Conservation (phyloP, 2,113 vertebrate species). For the Rhea americana region DNA sequence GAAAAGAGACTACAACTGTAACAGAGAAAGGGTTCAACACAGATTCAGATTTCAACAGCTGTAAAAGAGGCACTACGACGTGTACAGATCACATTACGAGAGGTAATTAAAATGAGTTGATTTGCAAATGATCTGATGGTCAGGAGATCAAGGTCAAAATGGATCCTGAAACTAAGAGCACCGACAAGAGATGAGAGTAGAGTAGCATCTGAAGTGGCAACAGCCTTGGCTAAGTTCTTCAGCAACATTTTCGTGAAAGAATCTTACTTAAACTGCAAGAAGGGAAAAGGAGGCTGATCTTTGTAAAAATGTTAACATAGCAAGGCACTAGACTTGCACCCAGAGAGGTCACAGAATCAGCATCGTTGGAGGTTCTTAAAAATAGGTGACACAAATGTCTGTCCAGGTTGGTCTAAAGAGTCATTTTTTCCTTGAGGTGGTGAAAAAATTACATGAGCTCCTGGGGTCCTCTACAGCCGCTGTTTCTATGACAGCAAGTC, state of each 20-base stretch:
- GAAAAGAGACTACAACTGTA: neutral
- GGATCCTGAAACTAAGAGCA: neutral
- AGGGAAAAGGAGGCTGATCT: neutral
- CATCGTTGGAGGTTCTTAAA: slow-evolving; percentile 19
- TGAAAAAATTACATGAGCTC: slow-evolving; percentile 9
- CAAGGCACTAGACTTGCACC: neutral
- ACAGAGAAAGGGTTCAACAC: accelerated
- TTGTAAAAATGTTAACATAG: neutral
- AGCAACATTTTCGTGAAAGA: neutral
- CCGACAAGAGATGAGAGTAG: neutral
- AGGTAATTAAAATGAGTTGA: neutral
- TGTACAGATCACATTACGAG: neutral
- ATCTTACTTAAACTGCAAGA: neutral
- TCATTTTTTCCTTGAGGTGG: slow-evolving; percentile 45
- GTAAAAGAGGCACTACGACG: accelerated
- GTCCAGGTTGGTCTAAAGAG: slow-evolving; percentile 15
- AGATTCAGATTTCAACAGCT: neutral
- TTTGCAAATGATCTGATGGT: neutral
- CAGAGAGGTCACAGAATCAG: neutral
- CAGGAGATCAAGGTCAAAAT: neutral
- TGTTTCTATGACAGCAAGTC: slow-evolving; percentile 57
- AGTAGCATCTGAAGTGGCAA: neutral
- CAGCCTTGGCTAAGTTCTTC: neutral
- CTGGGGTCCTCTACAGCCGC: neutral
- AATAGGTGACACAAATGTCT: neutral